Evolutionary conservation across 1,140 invertebrate genomes (phyloP).

Genomic region (Intoshia linei): DNA sequence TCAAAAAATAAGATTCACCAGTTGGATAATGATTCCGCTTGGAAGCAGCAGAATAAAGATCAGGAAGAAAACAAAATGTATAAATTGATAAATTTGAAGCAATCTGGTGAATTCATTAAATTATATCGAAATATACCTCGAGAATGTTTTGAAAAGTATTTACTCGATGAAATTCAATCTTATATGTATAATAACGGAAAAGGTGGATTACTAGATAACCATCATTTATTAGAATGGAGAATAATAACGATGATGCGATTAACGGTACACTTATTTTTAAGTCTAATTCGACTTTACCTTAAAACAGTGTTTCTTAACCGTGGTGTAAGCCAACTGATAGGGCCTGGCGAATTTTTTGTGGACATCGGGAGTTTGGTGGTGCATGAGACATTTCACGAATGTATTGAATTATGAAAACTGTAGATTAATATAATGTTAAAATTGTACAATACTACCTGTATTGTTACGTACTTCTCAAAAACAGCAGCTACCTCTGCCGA

Average conservation of each 20-base stretch:
- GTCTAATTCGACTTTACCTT: not conserved
- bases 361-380: too few relatives aligned
- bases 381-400: too few relatives aligned
- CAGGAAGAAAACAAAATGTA: constrained; percentile 23
- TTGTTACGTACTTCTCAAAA: too few relatives aligned
- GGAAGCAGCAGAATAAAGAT: constrained; percentile 25
- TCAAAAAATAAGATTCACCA: too few relatives aligned
- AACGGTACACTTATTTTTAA: too few relatives aligned
- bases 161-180: constrained; percentile 48
- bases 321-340: too few relatives aligned
- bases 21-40: constrained; percentile 22
- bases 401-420: too few relatives aligned
- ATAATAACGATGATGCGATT: constrained; percentile 26
- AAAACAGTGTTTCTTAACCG: not conserved
- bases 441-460: too few relatives aligned
- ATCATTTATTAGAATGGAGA: constrained; percentile 64
- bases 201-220: constrained; percentile 46
- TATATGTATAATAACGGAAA: constrained; percentile 60
- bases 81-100: constrained; percentile 20
- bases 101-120: constrained; percentile 32
- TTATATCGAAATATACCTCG: constrained; percentile 39
- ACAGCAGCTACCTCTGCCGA: too few relatives aligned
- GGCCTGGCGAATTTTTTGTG: too few relatives aligned
- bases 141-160: constrained; percentile 41
- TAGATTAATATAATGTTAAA: too few relatives aligned